A percentile compares a stretch with the other conserved stretches of the same genome.
These are phyloP conservation scores for Platycheirus rosarum DNA, from an alignment of 2,888 invertebrate species.

Conservation along the genomic window DNA sequence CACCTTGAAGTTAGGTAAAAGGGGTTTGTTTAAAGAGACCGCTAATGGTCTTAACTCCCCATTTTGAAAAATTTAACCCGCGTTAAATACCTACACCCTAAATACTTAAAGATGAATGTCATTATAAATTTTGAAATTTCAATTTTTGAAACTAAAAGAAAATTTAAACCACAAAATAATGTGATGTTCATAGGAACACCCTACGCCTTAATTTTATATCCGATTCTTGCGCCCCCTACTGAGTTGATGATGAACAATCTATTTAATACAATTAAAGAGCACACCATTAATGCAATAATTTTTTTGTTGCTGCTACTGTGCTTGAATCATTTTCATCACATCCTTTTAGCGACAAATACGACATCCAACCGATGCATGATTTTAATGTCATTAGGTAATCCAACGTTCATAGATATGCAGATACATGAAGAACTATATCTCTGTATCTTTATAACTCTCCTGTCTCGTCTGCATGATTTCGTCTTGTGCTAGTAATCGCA, in stretches of 20 bases:
- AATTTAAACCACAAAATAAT: no score
- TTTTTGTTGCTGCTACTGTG: constrained; percentile 16
- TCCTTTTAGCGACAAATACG: constrained; percentile 10
- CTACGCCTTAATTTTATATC: no score
- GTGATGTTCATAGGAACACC: no score
- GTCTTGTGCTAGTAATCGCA: constrained; percentile 44
- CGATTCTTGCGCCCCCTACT: no score
- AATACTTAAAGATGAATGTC: no score
- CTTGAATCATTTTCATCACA: constrained; percentile 5
- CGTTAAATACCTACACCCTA: no score
- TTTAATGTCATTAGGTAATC: constrained; percentile 67
- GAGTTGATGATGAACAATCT: background rate
- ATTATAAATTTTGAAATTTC: no score
- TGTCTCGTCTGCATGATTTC: constrained; percentile 32
- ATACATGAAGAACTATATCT: background rate
- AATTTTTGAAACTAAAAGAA: no score
- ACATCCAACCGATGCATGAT: constrained; percentile 42
- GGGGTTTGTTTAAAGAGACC: no score
- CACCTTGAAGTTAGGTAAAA: no score
- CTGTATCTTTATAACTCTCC: background rate
- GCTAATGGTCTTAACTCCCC: no score
- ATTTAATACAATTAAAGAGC: constrained; percentile 2
- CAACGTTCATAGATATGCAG: constrained; percentile 48
- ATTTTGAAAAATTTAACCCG: no score
- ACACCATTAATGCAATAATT: background rate